Evolutionary conservation across 2,888 invertebrate genomes (phyloP).

Genomic region (Nomada ruficornis): DNA sequence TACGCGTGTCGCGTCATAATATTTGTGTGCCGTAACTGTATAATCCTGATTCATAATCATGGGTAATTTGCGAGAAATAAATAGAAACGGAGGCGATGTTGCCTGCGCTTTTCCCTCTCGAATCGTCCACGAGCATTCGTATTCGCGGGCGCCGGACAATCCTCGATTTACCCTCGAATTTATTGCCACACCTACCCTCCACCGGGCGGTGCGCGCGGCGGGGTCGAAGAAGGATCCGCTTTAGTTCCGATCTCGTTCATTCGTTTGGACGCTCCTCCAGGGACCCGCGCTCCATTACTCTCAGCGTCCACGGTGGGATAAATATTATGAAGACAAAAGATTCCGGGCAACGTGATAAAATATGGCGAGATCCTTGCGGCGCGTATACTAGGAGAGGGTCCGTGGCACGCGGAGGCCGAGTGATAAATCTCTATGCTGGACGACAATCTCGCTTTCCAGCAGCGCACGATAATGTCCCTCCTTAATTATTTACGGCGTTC

Average conservation of each 20-base stretch:
- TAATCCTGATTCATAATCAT: too few relatives aligned
- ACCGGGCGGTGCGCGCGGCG: conserved; percentile 22
- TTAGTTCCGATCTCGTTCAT: conserved; percentile 72
- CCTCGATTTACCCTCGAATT: conserved; percentile 63
- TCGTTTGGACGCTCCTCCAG: conserved; percentile 65
- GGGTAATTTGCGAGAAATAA: neutral
- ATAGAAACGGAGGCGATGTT: conserved; percentile 32
- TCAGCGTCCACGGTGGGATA: conserved; percentile 74
- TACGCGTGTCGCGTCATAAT: too few relatives aligned
- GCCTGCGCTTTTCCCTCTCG: neutral
- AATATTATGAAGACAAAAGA: conserved; percentile 82
- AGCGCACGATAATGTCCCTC: conserved; percentile 71
- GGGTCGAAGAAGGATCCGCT: conserved; percentile 36
- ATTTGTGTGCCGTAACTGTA: too few relatives aligned
- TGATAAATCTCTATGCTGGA: conserved; percentile 72
- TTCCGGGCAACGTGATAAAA: conserved; percentile 74
- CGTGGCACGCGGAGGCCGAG: conserved; percentile 50
- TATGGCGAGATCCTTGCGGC: conserved; percentile 65
- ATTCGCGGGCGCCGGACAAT: conserved; percentile 56
- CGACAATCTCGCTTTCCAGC: conserved; percentile 71
- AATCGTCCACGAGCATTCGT: conserved; percentile 46
- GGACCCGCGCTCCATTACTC: conserved; percentile 77
- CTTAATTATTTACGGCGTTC: conserved; percentile 73
- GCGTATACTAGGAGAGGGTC: conserved; percentile 14
- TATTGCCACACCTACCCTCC: conserved; percentile 62